A percentile compares a stretch with the other conserved stretches of the same genome.
phyloP scores from a whole-genome alignment of 2,797 vertebrate species.

The Hybognathus amarus region DNA sequence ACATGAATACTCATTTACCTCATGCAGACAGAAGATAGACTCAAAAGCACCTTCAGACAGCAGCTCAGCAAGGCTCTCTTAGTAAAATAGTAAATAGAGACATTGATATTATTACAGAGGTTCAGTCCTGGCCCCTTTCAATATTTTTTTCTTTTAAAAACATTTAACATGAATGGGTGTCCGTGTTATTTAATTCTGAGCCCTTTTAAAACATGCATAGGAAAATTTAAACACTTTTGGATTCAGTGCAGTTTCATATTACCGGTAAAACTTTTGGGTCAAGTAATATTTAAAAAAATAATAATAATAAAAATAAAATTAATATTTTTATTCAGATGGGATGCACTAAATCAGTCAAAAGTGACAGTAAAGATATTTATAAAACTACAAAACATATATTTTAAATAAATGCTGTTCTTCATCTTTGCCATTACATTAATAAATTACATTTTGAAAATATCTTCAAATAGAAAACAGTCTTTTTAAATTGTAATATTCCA shows the following conservation, averaged over 20 bases:
- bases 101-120: not conserved
- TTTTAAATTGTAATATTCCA: not conserved
- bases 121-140: not conserved
- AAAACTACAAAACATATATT: not conserved
- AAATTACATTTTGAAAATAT: not conserved
- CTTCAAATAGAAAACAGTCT: not conserved
- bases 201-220: not conserved
- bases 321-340: not conserved
- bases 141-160: not conserved
- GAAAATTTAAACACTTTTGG: not conserved
- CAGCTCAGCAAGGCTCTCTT: constrained; percentile 81
- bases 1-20: constrained; percentile 72
- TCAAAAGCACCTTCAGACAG: constrained; percentile 81
- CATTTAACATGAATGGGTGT: not conserved
- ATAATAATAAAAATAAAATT: not conserved
- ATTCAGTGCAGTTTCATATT: not conserved
- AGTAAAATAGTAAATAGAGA: not conserved
- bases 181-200: not conserved
- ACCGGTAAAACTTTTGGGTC: too few relatives aligned
- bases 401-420: not conserved
- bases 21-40: constrained; percentile 85
- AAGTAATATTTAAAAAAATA: too few relatives aligned
- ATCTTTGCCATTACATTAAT: not conserved
- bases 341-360: not conserved
- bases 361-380: not conserved